Base-by-base conservation (phyloP, 2,888 invertebrate genomes). In the Eupithecia inturbata region DNA sequence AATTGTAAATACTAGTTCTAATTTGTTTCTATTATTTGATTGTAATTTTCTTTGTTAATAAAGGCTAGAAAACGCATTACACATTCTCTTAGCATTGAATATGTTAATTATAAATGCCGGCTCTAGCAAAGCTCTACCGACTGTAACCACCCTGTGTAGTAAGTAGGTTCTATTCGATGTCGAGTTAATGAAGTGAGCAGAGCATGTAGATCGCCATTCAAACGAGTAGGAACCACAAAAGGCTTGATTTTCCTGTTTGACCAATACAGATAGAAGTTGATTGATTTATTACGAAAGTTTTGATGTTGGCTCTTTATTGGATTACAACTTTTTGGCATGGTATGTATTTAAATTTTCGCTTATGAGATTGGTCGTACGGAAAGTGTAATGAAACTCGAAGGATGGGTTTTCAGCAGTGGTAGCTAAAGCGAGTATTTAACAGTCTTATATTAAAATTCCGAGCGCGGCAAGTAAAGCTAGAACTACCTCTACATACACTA, bases 141-240 rank as follows among this genome's bases (percentile, higher is more conserved):
- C 57, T 22, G 9, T 57, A n/a, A 57, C 26, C 57, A 14, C 57
- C 12, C 14, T 57, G 57, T 26, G 22, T 26, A 26, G 26, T 26
- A 57, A 57, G 57, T 57, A 57, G 57, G 26, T 57, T 57, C 4
- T 57, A 57, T 57, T 57, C 57, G 57, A 26, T 57, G 5, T 12
- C 4, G 26, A 57, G 57, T 26, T 57, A 57, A 57, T 57, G 57
- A 57, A 57, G 26, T 57, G 57, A 22, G 26, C 26, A 22, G 57
- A 57, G 57, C 57, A 57, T 57, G 57, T 57, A 57, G 57, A 14
- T 57, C 57, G 14, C 57, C 22, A 57, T 57, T 57, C 57, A 57
- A 57, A 26, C 26, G 57, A 57, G 2, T 57, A 26, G 10, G 53
- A 53, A 57, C 57, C 57, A 57, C 26, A 57, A 14, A 53, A 57